Percentiles rank a stretch among this genome's conserved stretches.
Conservation (phyloP, 2,113 vertebrate genomes). For the Notarius lentiginosus region DNA sequence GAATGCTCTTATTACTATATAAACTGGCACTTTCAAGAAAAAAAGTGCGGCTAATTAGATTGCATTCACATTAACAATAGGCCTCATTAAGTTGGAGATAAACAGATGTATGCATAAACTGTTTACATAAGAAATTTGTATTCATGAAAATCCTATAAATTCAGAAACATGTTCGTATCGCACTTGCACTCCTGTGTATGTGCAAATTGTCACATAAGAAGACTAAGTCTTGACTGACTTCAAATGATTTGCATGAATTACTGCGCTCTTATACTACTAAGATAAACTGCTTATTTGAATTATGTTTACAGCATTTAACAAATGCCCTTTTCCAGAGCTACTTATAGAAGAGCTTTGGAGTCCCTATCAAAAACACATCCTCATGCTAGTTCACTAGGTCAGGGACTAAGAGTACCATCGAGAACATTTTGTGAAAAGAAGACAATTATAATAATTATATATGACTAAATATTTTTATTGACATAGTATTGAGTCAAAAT, state of each 20-base stretch:
- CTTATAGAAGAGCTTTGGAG: no score
- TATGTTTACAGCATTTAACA: neutral
- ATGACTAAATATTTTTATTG: no score
- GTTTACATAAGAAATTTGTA: neutral
- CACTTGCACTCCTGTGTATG: neutral
- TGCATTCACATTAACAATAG: neutral
- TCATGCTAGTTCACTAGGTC: no score
- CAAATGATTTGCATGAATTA: neutral
- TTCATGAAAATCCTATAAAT: neutral
- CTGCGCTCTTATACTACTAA: neutral
- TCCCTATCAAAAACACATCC: no score
- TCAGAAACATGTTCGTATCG: neutral
- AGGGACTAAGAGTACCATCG: no score
- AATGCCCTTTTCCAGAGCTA: no score
- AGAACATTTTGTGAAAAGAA: no score
- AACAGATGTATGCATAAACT: neutral
- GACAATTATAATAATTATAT: no score
- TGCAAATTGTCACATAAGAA: neutral
- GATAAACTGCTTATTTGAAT: neutral
- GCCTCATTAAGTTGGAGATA: neutral
- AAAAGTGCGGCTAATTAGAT: neutral
- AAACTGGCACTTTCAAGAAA: neutral
- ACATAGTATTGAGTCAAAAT: no score
- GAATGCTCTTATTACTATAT: neutral
- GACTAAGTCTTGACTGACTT: neutral